Evolutionary conservation across 2,888 invertebrate species (phyloP), one percentile per base, ranked within the genome.

Genomic region (Perizoma affinitatum): DNA sequence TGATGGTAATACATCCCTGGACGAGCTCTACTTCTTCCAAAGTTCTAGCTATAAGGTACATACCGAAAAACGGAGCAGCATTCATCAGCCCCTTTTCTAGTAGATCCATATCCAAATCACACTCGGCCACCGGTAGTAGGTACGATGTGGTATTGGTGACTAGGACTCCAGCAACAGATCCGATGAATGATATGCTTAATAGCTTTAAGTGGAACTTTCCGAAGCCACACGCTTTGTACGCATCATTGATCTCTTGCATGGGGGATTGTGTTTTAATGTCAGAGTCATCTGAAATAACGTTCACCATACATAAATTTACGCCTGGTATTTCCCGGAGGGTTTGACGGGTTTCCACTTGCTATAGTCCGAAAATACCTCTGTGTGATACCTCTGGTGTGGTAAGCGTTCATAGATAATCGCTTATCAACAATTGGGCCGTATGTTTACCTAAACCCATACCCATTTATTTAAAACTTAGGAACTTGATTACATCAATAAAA

Each of bases 31-130:
- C 9, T 8, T 9, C 5, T 8, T 5, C 1, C n/a, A 42, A 9
- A n/a, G n/a, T n/a, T n/a, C n/a, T n/a, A n/a, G n/a, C 5, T n/a
- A 42, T 3, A 2, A 6, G 10, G 45, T 22, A 69, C 79, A 76
- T 59, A 87, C 88, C 88, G 42, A 80, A 58, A 75, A 78, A 87
- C 5, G 87, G 82, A 44, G 79, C 77, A 0, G 84, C 86, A 56
- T 78, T 87, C 41, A 88, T 55, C 8, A 87, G 36, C 4, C 88
- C 88, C 58, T 88, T 88, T 33, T 84, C 74, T n/a, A 80, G 45
- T 4, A 88, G 63, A 55, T 78, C 72, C 88, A 88, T 87, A 2
- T 80, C 64, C 5, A 88, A 65, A 46, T 88, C 87, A 36, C 88
- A 88, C 65, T 88, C 88, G 0, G 87, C 87, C 4, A 72, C 74